phyloP scores from a whole-genome alignment of 2,113 vertebrate genomes.

The Psilopogon haemacephalus region DNA sequence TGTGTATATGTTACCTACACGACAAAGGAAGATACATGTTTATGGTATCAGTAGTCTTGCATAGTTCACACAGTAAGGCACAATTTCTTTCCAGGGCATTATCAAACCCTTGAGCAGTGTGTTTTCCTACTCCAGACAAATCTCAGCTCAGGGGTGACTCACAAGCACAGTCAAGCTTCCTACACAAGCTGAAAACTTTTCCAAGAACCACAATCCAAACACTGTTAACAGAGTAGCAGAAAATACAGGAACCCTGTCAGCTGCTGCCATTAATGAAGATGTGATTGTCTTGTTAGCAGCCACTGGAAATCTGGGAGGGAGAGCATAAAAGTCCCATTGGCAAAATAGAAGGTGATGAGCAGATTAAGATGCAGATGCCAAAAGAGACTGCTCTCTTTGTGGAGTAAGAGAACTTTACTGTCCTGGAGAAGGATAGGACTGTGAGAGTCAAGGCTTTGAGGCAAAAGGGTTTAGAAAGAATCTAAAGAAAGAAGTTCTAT shows the following conservation, averaged over 20 bases:
- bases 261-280: background rate
- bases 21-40: background rate
- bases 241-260: background rate
- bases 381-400: background rate
- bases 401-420: background rate
- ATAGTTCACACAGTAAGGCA: background rate
- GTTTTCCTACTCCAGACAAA: background rate
- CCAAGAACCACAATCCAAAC: background rate
- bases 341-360: background rate
- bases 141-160: background rate
- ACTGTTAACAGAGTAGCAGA: background rate
- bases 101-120: background rate
- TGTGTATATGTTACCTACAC: background rate
- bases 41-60: background rate
- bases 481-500: background rate
- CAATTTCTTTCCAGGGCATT: constrained; percentile 14
- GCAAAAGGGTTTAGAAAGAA: background rate
- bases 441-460: background rate
- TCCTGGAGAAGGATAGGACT: background rate
- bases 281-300: background rate
- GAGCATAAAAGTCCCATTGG: background rate
- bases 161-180: background rate
- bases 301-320: background rate
- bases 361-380: background rate
- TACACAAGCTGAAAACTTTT: background rate